These are phyloP conservation scores for Lycaon pictus DNA, from an alignment of 2,113 vertebrate genomes.

Conservation along the genomic window DNA sequence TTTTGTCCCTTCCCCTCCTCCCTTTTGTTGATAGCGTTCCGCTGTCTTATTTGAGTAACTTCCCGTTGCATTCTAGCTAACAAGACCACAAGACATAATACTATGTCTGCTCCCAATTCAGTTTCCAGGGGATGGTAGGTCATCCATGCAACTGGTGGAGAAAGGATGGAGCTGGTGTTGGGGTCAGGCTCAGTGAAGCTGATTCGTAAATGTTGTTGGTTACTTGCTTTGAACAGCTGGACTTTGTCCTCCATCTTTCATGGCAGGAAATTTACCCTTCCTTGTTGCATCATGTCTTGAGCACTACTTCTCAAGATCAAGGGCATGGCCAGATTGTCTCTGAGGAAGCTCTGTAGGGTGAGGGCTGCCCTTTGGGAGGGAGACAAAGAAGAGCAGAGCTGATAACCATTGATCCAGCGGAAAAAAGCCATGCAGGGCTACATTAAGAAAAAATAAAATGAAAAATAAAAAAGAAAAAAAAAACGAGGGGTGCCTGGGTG, in stretches of 20 bases:
- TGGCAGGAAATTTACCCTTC: background rate
- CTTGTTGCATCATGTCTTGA: background rate
- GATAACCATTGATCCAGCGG: background rate
- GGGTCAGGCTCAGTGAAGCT: background rate
- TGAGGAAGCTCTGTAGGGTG: background rate
- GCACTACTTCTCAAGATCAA: background rate
- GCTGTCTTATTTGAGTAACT: background rate
- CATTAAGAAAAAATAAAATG: background rate
- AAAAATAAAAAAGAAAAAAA: background rate
- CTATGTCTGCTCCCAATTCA: background rate
- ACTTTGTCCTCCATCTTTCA: background rate
- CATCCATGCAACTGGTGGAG: background rate
- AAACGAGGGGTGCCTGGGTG: background rate
- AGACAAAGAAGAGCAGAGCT: background rate
- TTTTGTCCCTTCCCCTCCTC: background rate
- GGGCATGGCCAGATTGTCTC: background rate
- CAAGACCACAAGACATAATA: background rate
- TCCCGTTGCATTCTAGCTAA: background rate
- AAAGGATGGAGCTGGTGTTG: background rate
- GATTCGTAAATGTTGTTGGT: background rate
- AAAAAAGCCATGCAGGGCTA: background rate
- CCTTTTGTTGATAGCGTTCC: background rate
- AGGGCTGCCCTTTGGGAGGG: background rate
- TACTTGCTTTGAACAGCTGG: background rate
- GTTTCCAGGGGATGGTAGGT: background rate